Evolutionary conservation across 1,140 invertebrate genomes (phyloP), one percentile per base, ranked within the genome.

Genomic region (Alviniconcha marisindica): DNA sequence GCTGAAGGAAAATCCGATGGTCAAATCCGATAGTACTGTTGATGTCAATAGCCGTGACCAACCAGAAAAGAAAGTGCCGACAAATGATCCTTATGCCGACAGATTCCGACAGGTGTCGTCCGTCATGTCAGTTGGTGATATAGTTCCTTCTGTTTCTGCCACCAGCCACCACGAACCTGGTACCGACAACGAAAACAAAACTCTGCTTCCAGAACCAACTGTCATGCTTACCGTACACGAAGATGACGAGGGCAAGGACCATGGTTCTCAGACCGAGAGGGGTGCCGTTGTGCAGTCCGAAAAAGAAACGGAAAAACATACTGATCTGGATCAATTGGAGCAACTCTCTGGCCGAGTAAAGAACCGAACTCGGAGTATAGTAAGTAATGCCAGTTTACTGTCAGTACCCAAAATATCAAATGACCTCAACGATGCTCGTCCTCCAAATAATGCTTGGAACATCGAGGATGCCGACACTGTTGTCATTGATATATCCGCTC

Each of bases 151-250:
- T 0, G 18, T 44, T 40, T 24, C 71, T 3, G n/a, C n/a, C n/a
- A n/a, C 71, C 7, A 28, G 31, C 71, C 71, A 74, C 38, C 15
- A 74, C 12, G 38, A 42, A n/a, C 14, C 2, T 28, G 15, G 24
- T 24, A 42, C 7, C 40, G 71, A 12, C 14, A 38, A 74, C 7
- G 38, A 28, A 21, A 40, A 42, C 36, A 5, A 18, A 1, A 18
- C 36, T 33, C 0, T 21, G 36, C 12, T 74, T 10, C 38, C 71
- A 18, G 71, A 74, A 38, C 10, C 5, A 21, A 42, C 71, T 24
- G 7, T 74, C 71, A 74, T 74, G 71, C 38, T 74, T 2, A 74
- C 71, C 14, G 71, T 74, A 38, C 28, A 74, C 36, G 71, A 74
- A 33, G 71, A 74, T 2, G 71, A 74, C 15, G 71, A 74, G 38